A percentile compares a stretch with the other conserved stretches of the same genome.
phyloP scores from a whole-genome alignment of 2,888 invertebrate genomes.

The Drosophila histrio region DNA sequence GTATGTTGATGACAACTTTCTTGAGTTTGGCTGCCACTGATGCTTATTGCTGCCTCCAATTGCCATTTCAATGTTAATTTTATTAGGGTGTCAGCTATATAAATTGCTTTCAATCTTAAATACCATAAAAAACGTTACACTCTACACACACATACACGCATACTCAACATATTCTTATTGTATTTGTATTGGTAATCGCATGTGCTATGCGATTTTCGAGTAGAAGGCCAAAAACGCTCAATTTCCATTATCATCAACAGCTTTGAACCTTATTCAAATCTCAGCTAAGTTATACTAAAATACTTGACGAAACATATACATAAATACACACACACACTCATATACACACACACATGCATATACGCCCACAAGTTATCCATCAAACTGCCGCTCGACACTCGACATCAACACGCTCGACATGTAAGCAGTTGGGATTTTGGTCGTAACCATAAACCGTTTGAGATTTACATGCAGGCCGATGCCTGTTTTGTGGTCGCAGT shows the following conservation, averaged over 20 bases:
- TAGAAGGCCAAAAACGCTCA: conserved; percentile 43
- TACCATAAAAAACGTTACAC: conserved; percentile 77
- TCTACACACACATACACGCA: conserved; percentile 23
- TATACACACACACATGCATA: conserved; percentile 16
- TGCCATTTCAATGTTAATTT: conserved; percentile 82
- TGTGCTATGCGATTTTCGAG: conserved; percentile 8
- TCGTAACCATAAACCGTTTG: conserved; percentile 77
- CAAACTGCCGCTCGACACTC: conserved; percentile 65
- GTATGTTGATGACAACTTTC: conserved; percentile 44
- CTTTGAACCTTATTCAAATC: conserved; percentile 77
- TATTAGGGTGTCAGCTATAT: conserved; percentile 81
- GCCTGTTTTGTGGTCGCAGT: conserved; percentile 57
- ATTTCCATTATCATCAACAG: conserved; percentile 78
- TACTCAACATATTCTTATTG: conserved; percentile 42
- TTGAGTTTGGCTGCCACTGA: conserved; percentile 41
- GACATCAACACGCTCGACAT: conserved; percentile 52
- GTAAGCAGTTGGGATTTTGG: conserved; percentile 72
- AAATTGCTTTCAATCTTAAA: conserved; percentile 83
- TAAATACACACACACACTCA: conserved; percentile 9
- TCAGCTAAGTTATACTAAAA: conserved; percentile 57
- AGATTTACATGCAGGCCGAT: conserved; percentile 71
- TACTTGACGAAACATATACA: conserved; percentile 27
- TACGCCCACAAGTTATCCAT: conserved; percentile 76
- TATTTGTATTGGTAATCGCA: conserved; percentile 7
- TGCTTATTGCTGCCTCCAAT: conserved; percentile 75